Evolutionary conservation across 2,888 invertebrate species (phyloP).

Genomic region (Seira sanloemensis): DNA sequence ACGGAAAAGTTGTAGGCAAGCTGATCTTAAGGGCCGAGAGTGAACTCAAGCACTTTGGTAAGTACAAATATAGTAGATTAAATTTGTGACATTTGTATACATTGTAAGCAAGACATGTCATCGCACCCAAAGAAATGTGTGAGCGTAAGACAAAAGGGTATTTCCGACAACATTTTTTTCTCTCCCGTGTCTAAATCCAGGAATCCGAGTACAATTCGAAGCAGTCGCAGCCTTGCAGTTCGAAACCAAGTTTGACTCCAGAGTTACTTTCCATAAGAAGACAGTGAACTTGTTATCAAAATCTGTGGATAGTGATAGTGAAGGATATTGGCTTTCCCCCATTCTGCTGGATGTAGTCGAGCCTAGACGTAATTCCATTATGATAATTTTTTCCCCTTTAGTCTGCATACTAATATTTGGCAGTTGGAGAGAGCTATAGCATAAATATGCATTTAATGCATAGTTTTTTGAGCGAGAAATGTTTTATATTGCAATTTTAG

Average conservation of each 20-base stretch:
- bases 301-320: constrained; percentile 44
- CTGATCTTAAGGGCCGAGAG: constrained; percentile 53
- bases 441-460: no score
- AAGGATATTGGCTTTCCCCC: constrained; percentile 58
- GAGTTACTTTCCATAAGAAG: constrained; percentile 56
- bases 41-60: constrained; percentile 60
- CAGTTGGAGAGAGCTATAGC: no score
- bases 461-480: no score
- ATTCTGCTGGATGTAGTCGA: constrained; percentile 48
- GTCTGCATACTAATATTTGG: no score
- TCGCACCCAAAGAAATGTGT: no score
- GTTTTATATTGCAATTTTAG: constrained; percentile 9
- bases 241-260: constrained; percentile 59
- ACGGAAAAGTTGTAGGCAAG: constrained; percentile 59
- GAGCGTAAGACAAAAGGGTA: no score
- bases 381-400: not conserved
- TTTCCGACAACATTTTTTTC: not conserved
- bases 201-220: constrained; percentile 57
- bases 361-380: constrained; percentile 46
- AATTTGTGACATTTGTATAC: no score
- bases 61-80: no score
- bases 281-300: constrained; percentile 41
- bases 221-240: constrained; percentile 53
- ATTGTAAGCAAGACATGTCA: no score
- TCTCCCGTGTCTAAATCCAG: constrained; percentile 18